These are phyloP conservation scores for Microplitis deprimator DNA, from an alignment of 2,888 invertebrate species.

Conservation along the genomic window DNA sequence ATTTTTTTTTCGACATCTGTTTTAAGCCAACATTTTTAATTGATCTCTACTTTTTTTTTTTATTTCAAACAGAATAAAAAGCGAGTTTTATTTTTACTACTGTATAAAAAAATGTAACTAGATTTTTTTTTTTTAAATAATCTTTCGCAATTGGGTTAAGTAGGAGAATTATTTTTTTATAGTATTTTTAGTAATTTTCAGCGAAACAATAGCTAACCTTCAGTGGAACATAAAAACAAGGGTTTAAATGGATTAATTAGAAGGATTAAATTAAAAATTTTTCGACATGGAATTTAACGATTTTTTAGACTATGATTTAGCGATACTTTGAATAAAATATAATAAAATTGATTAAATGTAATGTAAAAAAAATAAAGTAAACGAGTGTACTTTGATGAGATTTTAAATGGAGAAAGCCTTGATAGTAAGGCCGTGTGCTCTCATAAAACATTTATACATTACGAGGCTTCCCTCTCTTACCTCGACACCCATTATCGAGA, in stretches of 20 bases:
- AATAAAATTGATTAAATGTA: constrained; percentile 4
- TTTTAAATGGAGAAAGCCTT: constrained; percentile 52
- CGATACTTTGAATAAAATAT: neutral
- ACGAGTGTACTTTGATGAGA: constrained; percentile 14
- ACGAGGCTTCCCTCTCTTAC: constrained; percentile 40
- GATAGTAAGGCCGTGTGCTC: constrained; percentile 42
- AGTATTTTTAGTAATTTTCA: neutral
- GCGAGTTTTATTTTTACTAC: neutral
- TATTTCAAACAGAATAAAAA: neutral
- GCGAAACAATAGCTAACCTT: neutral
- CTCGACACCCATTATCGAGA: constrained; percentile 18
- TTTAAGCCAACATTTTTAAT: neutral
- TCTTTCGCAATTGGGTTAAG: neutral
- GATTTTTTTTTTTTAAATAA: neutral
- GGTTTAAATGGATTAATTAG: neutral
- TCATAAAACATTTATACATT: constrained; percentile 42
- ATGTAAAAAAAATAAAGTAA: constrained; percentile 20
- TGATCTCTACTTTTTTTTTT: neutral
- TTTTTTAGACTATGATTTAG: no score
- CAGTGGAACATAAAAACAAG: neutral
- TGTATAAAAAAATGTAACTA: neutral
- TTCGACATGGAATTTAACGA: neutral
- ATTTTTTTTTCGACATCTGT: neutral
- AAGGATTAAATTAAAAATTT: neutral
- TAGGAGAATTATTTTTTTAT: neutral